phyloP scores from a whole-genome alignment of 2,797 vertebrate genomes.

The Typhlichthys subterraneus region DNA sequence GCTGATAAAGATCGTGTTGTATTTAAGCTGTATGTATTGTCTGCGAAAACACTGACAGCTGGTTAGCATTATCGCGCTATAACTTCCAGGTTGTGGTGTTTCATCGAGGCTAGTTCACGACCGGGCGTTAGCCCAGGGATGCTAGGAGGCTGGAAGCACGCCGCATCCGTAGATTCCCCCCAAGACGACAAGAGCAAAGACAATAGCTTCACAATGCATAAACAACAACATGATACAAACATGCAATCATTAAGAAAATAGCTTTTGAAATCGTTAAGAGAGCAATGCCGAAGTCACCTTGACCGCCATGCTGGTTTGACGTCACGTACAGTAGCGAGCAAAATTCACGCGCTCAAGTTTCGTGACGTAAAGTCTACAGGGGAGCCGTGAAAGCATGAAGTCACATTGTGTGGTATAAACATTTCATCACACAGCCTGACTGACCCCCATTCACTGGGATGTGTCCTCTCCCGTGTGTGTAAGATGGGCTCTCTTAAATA shows the following conservation, averaged over 20 bases:
- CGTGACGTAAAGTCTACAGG: neutral
- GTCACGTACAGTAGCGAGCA: constrained; percentile 70
- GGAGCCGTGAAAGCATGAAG: neutral
- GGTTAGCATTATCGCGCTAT: constrained; percentile 51
- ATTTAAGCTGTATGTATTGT: too few relatives aligned
- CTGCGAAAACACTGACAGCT: neutral
- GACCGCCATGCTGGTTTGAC: constrained; percentile 95
- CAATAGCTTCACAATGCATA: neutral
- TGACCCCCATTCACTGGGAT: too few relatives aligned
- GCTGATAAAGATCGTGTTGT: neutral
- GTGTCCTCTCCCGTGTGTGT: too few relatives aligned
- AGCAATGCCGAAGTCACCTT: constrained; percentile 92
- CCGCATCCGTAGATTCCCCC: constrained; percentile 16
- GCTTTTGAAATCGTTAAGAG: constrained; percentile 38
- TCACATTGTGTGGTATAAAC: neutral
- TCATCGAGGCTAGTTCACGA: constrained; percentile 60
- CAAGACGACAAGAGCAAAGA: neutral
- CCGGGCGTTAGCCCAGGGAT: constrained; percentile 65
- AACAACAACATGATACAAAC: constrained; percentile 20
- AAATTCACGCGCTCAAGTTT: constrained; percentile 26
- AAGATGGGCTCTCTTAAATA: too few relatives aligned
- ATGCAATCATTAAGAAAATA: constrained; percentile 23
- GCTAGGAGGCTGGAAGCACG: constrained; percentile 42
- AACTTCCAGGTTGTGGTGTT: constrained; percentile 51
- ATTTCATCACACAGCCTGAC: too few relatives aligned